Percentiles rank a stretch among this genome's conserved stretches.
phyloP scores from a whole-genome alignment of 2,113 vertebrate genomes.

The Sander vitreus region DNA sequence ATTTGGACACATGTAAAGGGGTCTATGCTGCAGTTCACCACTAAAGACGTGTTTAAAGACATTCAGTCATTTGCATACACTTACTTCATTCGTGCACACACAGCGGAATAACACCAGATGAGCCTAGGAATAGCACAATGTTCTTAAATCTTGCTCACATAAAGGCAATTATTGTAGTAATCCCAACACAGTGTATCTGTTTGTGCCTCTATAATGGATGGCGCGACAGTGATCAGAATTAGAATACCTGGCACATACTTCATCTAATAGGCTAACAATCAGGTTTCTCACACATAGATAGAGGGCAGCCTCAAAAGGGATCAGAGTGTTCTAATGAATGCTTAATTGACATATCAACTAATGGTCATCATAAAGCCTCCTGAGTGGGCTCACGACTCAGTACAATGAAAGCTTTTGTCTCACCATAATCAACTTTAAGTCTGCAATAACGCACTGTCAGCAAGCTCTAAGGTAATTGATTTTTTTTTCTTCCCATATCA shows the following conservation, averaged over 20 bases:
- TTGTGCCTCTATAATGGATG: constrained; percentile 47
- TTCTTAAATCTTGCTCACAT: constrained; percentile 1
- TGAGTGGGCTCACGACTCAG: constrained; percentile 15
- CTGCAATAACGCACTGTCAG: constrained; percentile 20
- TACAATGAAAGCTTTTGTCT: constrained; percentile 57
- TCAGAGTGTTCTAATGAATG: constrained; percentile 49
- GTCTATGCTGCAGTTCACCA: not conserved
- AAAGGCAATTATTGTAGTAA: constrained; percentile 56
- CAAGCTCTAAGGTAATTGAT: constrained; percentile 22
- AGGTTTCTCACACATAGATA: constrained; percentile 40
- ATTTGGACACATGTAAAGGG: constrained; percentile 2
- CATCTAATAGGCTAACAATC: constrained; percentile 48
- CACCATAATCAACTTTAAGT: constrained; percentile 54
- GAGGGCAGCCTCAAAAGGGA: constrained; percentile 27
- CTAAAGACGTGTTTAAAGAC: not conserved
- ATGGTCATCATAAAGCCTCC: constrained; percentile 54
- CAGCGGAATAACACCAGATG: not conserved
- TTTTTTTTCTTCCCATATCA: not conserved
- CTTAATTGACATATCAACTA: constrained; percentile 64
- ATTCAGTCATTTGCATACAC: not conserved
- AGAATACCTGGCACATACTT: constrained; percentile 61
- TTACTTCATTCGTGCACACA: not conserved
- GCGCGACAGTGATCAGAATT: constrained; percentile 38
- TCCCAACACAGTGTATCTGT: constrained; percentile 28
- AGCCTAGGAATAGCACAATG: not conserved